Conservation (phyloP, 2,888 invertebrate genomes). For the Palloptera scutellata region DNA sequence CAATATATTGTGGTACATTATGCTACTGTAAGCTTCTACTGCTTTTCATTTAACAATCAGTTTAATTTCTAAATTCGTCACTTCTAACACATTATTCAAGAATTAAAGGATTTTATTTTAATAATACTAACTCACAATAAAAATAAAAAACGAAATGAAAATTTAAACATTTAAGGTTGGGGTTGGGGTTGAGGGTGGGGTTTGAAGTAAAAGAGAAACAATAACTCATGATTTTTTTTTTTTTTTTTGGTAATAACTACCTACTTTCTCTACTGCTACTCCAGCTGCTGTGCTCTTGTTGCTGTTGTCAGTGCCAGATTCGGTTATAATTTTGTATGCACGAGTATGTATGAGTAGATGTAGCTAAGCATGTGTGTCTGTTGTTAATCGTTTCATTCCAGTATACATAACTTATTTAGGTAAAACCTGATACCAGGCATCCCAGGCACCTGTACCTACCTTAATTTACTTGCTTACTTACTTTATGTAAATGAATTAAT, state of each 20-base stretch:
- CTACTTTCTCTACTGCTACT: background rate
- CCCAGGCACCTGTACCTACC: too few species aligned
- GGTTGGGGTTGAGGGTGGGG: too few species aligned
- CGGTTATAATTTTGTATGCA: constrained; percentile 1
- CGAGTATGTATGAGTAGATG: background rate
- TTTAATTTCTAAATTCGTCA: too few species aligned
- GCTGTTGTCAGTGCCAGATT: constrained; percentile 1
- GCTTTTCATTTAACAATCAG: too few species aligned
- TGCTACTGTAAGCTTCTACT: too few species aligned
- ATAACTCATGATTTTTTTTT: constrained; percentile 19
- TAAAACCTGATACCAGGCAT: too few species aligned
- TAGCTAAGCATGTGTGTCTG: constrained; percentile 15
- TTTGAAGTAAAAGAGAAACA: background rate
- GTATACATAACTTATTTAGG: constrained; percentile 4
- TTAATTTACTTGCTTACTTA: background rate
- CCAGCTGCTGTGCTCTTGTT: background rate
- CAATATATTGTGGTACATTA: too few species aligned
- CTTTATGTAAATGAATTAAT: constrained; percentile 23
- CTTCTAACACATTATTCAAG: too few species aligned
- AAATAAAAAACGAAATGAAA: too few species aligned
- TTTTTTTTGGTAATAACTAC: background rate
- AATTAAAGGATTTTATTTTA: too few species aligned
- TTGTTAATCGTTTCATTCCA: constrained; percentile 28
- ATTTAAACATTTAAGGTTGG: too few species aligned
- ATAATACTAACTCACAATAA: too few species aligned